Evolutionary conservation across 2,113 vertebrate species (phyloP), one percentile per base, ranked within the genome.

Genomic region (Microcebus lehilahytsara): DNA sequence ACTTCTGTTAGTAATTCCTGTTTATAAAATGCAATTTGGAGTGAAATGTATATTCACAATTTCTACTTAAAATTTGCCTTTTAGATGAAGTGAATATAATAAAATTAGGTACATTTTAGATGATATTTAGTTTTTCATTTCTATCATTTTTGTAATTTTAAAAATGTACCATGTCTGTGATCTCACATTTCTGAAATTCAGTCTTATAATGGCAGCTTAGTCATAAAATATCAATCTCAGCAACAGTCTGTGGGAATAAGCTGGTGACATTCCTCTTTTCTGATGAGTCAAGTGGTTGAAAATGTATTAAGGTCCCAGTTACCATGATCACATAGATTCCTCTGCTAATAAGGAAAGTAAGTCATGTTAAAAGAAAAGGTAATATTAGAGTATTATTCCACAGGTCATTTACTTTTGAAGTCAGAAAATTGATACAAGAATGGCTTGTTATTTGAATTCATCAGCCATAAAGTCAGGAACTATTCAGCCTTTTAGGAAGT

Each of bases 321-420:
- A 60, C 58, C 90, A 9, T 30, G 56, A 86, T 95, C 49, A 84
- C 72, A 92, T 81, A 25, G 20, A 88, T 78, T 77, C 80, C 53
- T 87, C 83, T 80, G 32, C 96, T 97, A 96, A 88, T 89, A 96
- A 87, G 58, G 75, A 97, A 87, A 92, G 42, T 71, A 86, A 89
- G 37, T 89, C 13, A 49, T 85, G 96, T 93, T 97, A 85, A 95
- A 97, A 93, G 23, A 46, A 78, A 81, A 78, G 22, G 56, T 78
- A 74, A 97, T 96, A 96, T 92, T 84, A 93, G 84, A 77, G 86
- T 92, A 87, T 86, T 97, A 56, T 92, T 96, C 93, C 85, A 95
- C 53, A 88, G 84, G 53, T 72, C 92, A 96, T 97, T 97, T 96
- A 96, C 62, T 97, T 85, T 92, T 92, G 75, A 96, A 88, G 69